Evolutionary conservation across 2,797 vertebrate genomes (phyloP).

Genomic region (Corythornis leucogaster): DNA sequence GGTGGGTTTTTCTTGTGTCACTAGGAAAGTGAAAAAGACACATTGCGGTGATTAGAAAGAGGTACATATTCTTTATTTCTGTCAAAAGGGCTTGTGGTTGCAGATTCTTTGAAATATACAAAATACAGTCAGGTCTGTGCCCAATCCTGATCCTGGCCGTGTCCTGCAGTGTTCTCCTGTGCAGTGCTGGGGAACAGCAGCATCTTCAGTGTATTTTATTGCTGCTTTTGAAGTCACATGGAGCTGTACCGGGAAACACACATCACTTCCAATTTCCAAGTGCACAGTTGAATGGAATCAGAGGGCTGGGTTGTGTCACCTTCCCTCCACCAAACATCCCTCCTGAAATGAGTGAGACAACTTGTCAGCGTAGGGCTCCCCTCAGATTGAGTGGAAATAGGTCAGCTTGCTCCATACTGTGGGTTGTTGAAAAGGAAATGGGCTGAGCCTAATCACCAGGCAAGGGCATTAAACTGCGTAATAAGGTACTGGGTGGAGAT

Average conservation of each 20-base stretch:
- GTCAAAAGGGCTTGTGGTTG: not conserved
- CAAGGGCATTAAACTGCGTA: not conserved
- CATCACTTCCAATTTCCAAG: slow-evolving; percentile 30
- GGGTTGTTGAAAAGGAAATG: not conserved
- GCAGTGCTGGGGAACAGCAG: not conserved
- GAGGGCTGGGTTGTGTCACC: not conserved
- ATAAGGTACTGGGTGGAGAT: not conserved
- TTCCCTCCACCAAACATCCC: not conserved
- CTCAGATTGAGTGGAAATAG: not conserved
- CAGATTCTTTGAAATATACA: slow-evolving; percentile 2
- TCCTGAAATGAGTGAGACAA: not conserved
- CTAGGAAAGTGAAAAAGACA: not conserved
- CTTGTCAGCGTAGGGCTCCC: fast-evolving
- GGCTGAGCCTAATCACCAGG: not conserved
- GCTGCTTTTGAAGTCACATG: not conserved
- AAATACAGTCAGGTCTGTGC: not conserved
- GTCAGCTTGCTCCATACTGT: not conserved
- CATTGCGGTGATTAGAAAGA: slow-evolving; percentile 20
- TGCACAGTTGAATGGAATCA: not conserved
- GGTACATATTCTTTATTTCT: not conserved
- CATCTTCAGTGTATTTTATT: not conserved
- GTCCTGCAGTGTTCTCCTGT: not conserved
- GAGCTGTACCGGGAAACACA: not conserved
- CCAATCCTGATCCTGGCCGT: slow-evolving; percentile 7
- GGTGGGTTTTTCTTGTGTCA: not conserved